Base-by-base conservation (phyloP, 1,140 invertebrate genomes). In the Megalonaias nervosa region DNA sequence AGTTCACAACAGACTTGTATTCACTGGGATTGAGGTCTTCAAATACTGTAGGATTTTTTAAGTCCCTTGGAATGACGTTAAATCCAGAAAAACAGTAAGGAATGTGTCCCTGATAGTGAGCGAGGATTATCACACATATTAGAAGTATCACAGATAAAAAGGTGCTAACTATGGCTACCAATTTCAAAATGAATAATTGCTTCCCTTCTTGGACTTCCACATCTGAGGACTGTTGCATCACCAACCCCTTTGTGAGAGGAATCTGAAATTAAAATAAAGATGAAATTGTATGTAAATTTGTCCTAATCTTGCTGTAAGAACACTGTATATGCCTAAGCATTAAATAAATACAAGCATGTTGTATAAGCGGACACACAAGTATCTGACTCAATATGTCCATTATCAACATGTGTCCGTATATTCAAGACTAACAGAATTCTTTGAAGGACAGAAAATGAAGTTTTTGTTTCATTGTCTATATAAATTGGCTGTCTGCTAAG, bases 1-100 rank as follows among this genome's bases (percentile, higher is more conserved):
- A 89, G 61, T 89, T 81, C 38, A 77, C 66, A 17, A 87, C 86
- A 15, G 75, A 70, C 12, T 74, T 70, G 73, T 85, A 87, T 74
- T 90, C 89, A 12, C 71, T 61, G 6, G 79, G 75, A 6, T 85
- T 86, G 26, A 90, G 82, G 67, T 86, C 85, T 62, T 86, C 83
- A 57, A 89, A 89, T 2, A 88, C 80, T 5, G 82, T 79, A 1
- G 88, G 87, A 48, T 76, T 82, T 13, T 82, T 78, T 16, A 80
- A 65, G 65, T 88, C 67, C 21, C 82, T 67, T 38, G 77, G 76
- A 68, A 65, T 82, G 21, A 66, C 56, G 0, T 64, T n/a, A 66
- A 57, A 66, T 23, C 81, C 81, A 4, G 66, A 19, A 57, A 72
- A 57, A 67, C 83, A 84, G 31, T 75, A 71, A 16, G 75, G 76